phyloP scores from a whole-genome alignment of 2,113 vertebrate species.

The Ophiodon elongatus region DNA sequence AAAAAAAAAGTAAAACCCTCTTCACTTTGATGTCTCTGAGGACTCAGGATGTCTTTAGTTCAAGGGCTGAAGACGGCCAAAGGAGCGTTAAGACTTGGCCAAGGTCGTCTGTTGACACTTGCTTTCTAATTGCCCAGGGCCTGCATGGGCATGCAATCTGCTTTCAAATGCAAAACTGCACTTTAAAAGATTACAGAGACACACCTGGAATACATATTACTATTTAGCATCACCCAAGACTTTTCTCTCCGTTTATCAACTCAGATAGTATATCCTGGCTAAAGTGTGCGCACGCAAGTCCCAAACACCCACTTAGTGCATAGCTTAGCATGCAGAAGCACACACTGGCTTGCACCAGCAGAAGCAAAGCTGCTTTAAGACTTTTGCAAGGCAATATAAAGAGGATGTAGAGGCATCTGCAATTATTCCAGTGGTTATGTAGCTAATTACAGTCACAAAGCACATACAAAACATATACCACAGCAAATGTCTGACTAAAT shows the following conservation, averaged over 20 bases:
- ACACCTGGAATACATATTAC: conserved; percentile 74
- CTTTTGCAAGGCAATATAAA: conserved; percentile 38
- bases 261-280: conserved; percentile 36
- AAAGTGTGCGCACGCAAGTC: background rate
- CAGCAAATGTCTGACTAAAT: conserved; percentile 55
- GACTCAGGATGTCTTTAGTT: conserved; percentile 54
- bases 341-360: conserved; percentile 1
- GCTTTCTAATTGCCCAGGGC: conserved; percentile 70
- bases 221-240: conserved; percentile 58
- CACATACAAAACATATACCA: conserved; percentile 45
- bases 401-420: conserved; percentile 17
- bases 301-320: conserved; percentile 24
- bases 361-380: conserved; percentile 29
- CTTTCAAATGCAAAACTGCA: conserved; percentile 77
- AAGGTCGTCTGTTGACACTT: conserved; percentile 75
- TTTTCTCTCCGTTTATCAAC: conserved; percentile 53
- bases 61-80: conserved; percentile 62
- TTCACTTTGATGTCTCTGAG: conserved; percentile 25
- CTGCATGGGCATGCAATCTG: conserved; percentile 62
- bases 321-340: conserved; percentile 18
- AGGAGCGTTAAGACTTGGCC: conserved; percentile 73
- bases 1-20: background rate
- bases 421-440: conserved; percentile 38
- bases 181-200: conserved; percentile 78
- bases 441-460: conserved; percentile 64